These are phyloP conservation scores for Scomberomorus guttatus DNA, from an alignment of 2,797 vertebrate genomes.

Conservation along the genomic window DNA sequence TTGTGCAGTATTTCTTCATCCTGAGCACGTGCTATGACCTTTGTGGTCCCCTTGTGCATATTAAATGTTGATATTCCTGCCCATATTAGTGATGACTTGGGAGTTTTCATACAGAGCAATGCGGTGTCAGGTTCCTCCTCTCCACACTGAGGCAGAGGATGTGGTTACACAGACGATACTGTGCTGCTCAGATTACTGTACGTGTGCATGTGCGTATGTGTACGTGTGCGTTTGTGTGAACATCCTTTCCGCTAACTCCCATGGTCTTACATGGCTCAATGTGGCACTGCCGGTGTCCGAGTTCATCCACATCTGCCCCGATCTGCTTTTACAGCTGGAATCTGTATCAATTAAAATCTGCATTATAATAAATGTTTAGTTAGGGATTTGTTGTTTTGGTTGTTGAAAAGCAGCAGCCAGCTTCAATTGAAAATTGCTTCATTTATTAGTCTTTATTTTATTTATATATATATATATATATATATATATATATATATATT, in stretches of 20 bases:
- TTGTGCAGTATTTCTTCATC: slow-evolving; percentile 28
- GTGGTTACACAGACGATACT: slow-evolving; percentile 72
- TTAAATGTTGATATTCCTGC: slow-evolving; percentile 78
- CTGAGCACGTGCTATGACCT: slow-evolving; percentile 60
- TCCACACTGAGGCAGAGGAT: slow-evolving; percentile 71
- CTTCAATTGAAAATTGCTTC: not conserved
- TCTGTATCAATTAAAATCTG: slow-evolving; percentile 21
- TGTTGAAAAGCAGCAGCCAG: slow-evolving; percentile 6
- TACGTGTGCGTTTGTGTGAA: slow-evolving; percentile 29
- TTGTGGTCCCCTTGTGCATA: slow-evolving; percentile 71
- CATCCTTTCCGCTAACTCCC: slow-evolving; percentile 51
- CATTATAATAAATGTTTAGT: slow-evolving; percentile 9
- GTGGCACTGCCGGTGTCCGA: slow-evolving; percentile 27
- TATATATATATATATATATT: too few relatives aligned
- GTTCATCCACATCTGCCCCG: slow-evolving; percentile 27
- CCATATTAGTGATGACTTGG: slow-evolving; percentile 77
- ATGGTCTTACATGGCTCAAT: slow-evolving; percentile 18
- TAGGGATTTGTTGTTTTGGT: slow-evolving; percentile 1
- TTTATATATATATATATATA: too few relatives aligned
- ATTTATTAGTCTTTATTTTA: not conserved
- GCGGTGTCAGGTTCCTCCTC: slow-evolving; percentile 65
- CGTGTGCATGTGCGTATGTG: slow-evolving; percentile 43
- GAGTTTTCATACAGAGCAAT: slow-evolving; percentile 65
- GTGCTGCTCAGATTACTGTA: slow-evolving; percentile 67
- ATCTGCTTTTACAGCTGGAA: slow-evolving; percentile 38